Evolutionary conservation across 1,140 invertebrate genomes (phyloP), one percentile per base, ranked within the genome.

Genomic region (Scaptomyza pallida): DNA sequence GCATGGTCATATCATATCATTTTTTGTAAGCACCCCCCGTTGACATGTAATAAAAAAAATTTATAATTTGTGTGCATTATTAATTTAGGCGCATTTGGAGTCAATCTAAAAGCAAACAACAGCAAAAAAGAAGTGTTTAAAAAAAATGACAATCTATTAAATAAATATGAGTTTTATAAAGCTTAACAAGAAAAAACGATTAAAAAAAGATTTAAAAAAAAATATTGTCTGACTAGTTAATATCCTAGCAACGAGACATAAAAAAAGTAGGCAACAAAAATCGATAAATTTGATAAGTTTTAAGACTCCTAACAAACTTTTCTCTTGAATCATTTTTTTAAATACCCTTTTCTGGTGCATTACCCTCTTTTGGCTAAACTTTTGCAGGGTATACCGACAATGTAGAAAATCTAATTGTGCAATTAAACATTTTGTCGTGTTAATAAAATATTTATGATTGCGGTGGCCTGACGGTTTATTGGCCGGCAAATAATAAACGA

Each of bases 401-500:
- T 10, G 17, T 60, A 61, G 57, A 75, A 50, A 65, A 77, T 86
- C 81, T 85, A 86, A 86, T 80, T 80, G 68, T 65, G 76, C 63
- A 77, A 77, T 80, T 85, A 73, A 86, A 86, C 63, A 85, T 70
- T 77, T 86, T 86, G 77, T 81, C 74, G 62, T 77, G 81, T 81
- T 86, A 86, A 86, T 86, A 77, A 86, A 86, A 86, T 86, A 86
- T 86, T 86, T 86, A 86, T 63, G 51, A 77, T 64, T 86, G 81
- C 59, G 82, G 77, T 44, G 41, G 41, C 52, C 61, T 63, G 59
- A 75, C 68, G 60, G 56, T 80, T 85, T 83, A 83, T 85, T 76
- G 68, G 52, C 59, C 21, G 73, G 57, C 59, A 80, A 80, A 85
- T 85, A 69, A 75, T 85, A 69, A 75, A 67, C 63, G 67, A 83